Base-by-base conservation (phyloP, 2,888 invertebrate species). In the Strigamia crassipes region DNA sequence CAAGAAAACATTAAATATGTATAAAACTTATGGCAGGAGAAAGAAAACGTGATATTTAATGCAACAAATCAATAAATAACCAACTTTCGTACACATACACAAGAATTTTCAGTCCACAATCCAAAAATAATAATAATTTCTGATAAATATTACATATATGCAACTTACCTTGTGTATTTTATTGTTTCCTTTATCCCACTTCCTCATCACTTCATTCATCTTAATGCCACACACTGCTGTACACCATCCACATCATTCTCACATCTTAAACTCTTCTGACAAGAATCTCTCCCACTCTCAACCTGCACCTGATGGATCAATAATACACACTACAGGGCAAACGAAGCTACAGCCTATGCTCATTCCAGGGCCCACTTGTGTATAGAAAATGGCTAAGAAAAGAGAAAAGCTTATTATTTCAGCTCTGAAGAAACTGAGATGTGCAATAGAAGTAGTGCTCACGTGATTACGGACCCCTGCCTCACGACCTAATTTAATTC, bases 301-400 rank as follows among this genome's bases (percentile, higher is more conserved):
- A 73, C 73, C 23, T 73, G 6, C 31, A 73, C 73, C 73, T 73
- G 86, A 86, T 87, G 89, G 81, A 86, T 87, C 66, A 86, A 87
- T 66, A 87, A 83, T 87, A 92, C 89, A 86, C 91, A 90, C 83
- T 92, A 89, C 86, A 91, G 88, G 85, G 89, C 92, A 83, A 92
- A 92, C 10, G 92, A 93, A 84, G 88, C 27, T 27, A 91, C 18
- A 89, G 89, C 1, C 90, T 94, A 73, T 73, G 27, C 73, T 31
- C 73, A n/a, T 27, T 73, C 73, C 31, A n/a, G 73, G 73, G 73
- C 73, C 31, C 2, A 4, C 31, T 4, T 31, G 27, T 73, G 31
- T 27, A 12, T 13, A 73, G 73, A 73, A 73, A 31, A 73, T 73
- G 73, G 15, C 31, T 31, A 73, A 73, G 73, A 73, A 73, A 73